Conservation (phyloP, 2,888 invertebrate species). For the Busseola fusca region DNA sequence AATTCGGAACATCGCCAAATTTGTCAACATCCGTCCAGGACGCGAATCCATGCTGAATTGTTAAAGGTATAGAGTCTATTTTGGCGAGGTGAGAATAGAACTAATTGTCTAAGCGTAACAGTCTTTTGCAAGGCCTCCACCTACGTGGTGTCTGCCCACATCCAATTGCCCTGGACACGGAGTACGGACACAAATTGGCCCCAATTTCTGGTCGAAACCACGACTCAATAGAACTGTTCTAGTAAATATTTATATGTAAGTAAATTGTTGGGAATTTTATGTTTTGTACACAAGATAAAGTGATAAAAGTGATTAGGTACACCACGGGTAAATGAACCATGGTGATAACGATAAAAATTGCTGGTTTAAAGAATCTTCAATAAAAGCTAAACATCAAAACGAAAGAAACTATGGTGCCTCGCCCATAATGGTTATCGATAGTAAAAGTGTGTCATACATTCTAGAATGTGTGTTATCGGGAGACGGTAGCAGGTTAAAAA, state of each 20-base stretch:
- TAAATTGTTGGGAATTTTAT: conserved; percentile 55
- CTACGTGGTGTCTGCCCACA: conserved; percentile 86
- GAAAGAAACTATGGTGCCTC: conserved; percentile 53
- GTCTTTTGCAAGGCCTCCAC: conserved; percentile 85
- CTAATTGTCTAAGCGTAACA: conserved; percentile 80
- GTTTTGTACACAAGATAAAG: conserved; percentile 47
- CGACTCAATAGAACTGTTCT: conserved; percentile 60
- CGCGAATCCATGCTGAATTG: conserved; percentile 76
- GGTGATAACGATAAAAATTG: conserved; percentile 53
- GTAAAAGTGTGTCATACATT: conserved; percentile 79
- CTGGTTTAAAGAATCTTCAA: conserved; percentile 52
- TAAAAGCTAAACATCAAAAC: conserved; percentile 53
- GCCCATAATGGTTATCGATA: conserved; percentile 68
- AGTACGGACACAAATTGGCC: conserved; percentile 77
- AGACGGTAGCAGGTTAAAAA: conserved; percentile 70
- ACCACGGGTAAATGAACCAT: conserved; percentile 32
- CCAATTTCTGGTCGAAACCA: conserved; percentile 70
- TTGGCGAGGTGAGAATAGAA: conserved; percentile 64
- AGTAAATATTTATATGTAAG: conserved; percentile 52
- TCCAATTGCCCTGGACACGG: conserved; percentile 80
- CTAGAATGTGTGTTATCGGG: conserved; percentile 66
- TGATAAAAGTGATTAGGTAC: conserved; percentile 51
- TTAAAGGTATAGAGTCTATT: conserved; percentile 73
- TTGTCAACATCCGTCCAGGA: conserved; percentile 72
- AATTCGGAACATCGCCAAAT: conserved; percentile 85